Base-by-base conservation (phyloP, 1,140 invertebrate genomes). In the Pentalonia nigronervosa region DNA sequence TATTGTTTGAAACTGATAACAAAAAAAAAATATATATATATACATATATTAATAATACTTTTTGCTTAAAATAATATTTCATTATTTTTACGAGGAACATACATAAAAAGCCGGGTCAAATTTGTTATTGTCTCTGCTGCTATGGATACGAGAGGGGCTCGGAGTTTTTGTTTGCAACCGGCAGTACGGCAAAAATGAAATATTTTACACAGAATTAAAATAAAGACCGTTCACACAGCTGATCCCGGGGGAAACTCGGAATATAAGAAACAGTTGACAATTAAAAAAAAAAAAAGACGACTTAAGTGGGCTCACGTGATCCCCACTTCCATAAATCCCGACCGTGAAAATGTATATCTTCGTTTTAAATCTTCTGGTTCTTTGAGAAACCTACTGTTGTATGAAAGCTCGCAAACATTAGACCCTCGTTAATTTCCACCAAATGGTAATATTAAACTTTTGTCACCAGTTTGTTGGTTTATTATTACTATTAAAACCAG, bases 61-160 rank as follows among this genome's bases (percentile, higher is more conserved):
- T 86, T 45, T 45, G 41, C 11, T 14, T 47, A n/a, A 86, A 47
- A 86, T n/a, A 20, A 14, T 48, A 86, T 86, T 47, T 86, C 11
- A 86, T 86, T 87, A 48, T 34, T 48, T 87, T 34, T 0, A n/a
- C 47, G 30, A 34, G 30, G 23, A 50, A 87, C 30, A 87, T 21
- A 34, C 34, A 34, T 48, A 89, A 56, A 25, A 41, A 34, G n/a
- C 48, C 48, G 30, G 90, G 90, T 76, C 41, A 34, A 67, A 76
- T 76, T 91, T 76, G 90, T 91, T 91, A 91, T 91, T 91, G 90
- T 91, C 90, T 47, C 56, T 48, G 90, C 90, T 91, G n/a, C 90
- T 91, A 91, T 91, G 90, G 89, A 90, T 60, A 60, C 53, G 87
- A 89, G n/a, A 89, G 60, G 89, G 89, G 89, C 36, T 53, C 34